Conservation (phyloP, 2,797 vertebrate genomes). For the Sorex maritimensis region DNA sequence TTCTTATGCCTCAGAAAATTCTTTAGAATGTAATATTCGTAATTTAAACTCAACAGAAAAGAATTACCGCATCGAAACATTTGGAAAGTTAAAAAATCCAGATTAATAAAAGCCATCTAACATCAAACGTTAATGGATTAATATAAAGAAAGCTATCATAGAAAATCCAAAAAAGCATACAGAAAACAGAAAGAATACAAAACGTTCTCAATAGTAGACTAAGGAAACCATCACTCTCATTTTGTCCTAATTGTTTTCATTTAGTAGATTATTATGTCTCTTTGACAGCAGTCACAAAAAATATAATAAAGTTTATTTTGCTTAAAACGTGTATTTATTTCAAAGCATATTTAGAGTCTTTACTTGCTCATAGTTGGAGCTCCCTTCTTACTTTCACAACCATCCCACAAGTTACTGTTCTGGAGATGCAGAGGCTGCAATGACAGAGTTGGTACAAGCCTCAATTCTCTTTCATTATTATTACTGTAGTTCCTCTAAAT, state of each 20-base stretch:
- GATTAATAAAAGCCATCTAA: conserved; percentile 56
- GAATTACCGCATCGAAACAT: not conserved
- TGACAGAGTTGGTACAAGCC: rapidly evolving
- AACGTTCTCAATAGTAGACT: not conserved
- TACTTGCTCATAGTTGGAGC: not conserved
- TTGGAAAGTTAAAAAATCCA: not conserved
- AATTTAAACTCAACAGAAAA: conserved; percentile 8
- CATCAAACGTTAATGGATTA: conserved; percentile 11
- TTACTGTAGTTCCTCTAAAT: not conserved
- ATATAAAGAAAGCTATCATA: conserved; percentile 1
- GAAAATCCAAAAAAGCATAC: conserved; percentile 12
- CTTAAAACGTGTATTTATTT: not conserved
- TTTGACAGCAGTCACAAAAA: too few relatives aligned
- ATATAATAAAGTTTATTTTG: not conserved
- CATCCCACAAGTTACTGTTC: rapidly evolving
- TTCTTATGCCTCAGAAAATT: conserved; percentile 62
- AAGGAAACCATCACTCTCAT: not conserved
- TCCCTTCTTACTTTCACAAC: not conserved
- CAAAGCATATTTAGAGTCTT: not conserved
- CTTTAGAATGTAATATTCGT: conserved; percentile 42
- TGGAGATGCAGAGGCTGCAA: rapidly evolving
- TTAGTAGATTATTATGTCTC: too few relatives aligned
- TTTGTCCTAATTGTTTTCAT: too few relatives aligned
- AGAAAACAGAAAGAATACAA: not conserved
- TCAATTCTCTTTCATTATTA: not conserved